Base-by-base conservation (phyloP, 2,888 invertebrate genomes). In the Nymphalis c-album region DNA sequence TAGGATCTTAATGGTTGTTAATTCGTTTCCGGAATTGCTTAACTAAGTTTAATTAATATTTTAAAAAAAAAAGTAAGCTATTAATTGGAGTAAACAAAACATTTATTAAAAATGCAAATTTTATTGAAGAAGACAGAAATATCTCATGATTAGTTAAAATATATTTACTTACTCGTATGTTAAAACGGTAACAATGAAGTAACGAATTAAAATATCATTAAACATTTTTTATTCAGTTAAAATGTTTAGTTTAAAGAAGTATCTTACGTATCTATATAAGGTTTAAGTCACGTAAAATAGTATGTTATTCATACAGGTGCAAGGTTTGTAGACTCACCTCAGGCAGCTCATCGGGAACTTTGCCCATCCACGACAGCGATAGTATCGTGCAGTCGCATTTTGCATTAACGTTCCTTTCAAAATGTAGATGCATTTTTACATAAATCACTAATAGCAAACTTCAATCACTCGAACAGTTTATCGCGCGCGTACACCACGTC, bases 301-400 rank as follows among this genome's bases (percentile, higher is more conserved):
- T 40, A 45, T 17, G 22, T 55, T 31, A 5, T 18, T 7, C 8
- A 48, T 7, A 7, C 31, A 64, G 45, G 46, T 58, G 22, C 35
- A 17, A 7, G 48, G n/a, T 48, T 55, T 59, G n/a, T 58, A 47
- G 58, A 80, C 94, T 93, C 90, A 97, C 98, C 95, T 98, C 98
- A 51, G 98, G 98, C 79, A 98, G 93, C 85, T 98, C 97, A 86
- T 98, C 98, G 75, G 98, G 98, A 80, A 98, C 98, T 93, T 98
- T 98, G 75, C 98, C 98, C 98, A 98, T 99, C 98, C 98, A 99
- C 80, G 98, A 98, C 85, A 98, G 94, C 78, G 98, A 97, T 81
- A 98, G 93, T 84, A 99, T 97, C 79, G 97, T 96, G 92, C 98
- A 98, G 93, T 98, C 98, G 93, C 98, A 98, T 93, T 97, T 97